phyloP scores from a whole-genome alignment of 2,113 vertebrate genomes.

The Bostrychus sinensis region DNA sequence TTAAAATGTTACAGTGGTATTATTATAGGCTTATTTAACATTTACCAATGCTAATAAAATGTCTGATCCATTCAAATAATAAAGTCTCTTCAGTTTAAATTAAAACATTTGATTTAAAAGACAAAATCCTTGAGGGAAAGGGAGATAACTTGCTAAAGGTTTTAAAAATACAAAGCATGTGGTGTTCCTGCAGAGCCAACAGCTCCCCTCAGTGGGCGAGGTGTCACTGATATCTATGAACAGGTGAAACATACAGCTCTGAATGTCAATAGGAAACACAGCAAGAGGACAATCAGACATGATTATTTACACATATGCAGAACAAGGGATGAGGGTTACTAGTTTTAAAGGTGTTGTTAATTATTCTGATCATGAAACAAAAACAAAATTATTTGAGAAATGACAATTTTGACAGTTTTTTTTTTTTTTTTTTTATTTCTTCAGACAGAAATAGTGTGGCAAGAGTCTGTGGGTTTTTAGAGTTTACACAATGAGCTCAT shows the following conservation, averaged over 20 bases:
- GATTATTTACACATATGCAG: too few relatives aligned
- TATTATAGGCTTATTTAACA: background rate
- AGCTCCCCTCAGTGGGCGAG: slow-evolving; percentile 61
- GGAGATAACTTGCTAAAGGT: slow-evolving; percentile 6
- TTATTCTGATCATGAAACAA: too few relatives aligned
- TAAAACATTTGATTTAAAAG: background rate
- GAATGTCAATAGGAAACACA: background rate
- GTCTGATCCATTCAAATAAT: background rate
- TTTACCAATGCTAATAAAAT: background rate
- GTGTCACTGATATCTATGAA: slow-evolving; percentile 25
- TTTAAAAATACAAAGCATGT: slow-evolving; percentile 25
- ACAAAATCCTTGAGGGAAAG: background rate
- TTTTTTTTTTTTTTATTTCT: too few relatives aligned
- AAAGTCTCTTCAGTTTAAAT: background rate
- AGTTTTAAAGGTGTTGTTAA: too few relatives aligned
- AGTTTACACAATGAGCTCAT: too few relatives aligned
- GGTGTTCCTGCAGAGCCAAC: slow-evolving; percentile 49
- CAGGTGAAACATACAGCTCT: slow-evolving; percentile 4
- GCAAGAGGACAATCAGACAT: background rate
- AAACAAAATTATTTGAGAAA: too few relatives aligned
- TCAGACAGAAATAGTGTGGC: too few relatives aligned
- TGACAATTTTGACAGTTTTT: too few relatives aligned
- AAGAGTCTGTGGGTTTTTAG: too few relatives aligned
- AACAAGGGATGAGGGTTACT: background rate
- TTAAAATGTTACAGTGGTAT: background rate